Evolutionary conservation across 2,113 vertebrate genomes (phyloP).

Genomic region (Microtus ochrogaster): DNA sequence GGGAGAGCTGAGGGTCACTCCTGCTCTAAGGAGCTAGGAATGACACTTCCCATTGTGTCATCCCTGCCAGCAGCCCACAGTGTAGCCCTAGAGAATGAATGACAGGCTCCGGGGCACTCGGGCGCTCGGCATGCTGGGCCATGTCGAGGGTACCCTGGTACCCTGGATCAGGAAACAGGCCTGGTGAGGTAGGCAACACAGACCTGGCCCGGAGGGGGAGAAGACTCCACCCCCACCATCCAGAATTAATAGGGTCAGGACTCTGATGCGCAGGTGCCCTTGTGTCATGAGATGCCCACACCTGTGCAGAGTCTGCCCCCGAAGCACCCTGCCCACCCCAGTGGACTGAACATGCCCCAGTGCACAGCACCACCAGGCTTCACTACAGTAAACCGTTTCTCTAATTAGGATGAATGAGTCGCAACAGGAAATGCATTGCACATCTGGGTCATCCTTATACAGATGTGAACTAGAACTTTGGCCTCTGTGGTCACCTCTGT

Average conservation of each 20-base stretch:
- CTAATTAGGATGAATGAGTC: slow-evolving; percentile 92
- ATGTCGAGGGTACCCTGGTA: background rate
- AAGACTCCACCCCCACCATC: background rate
- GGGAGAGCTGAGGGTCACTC: background rate
- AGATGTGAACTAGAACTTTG: slow-evolving; percentile 92
- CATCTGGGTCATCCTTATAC: slow-evolving; percentile 95
- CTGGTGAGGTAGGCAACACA: background rate
- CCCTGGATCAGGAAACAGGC: background rate
- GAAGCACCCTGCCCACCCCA: background rate
- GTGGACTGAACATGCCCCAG: background rate
- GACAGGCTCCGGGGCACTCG: background rate
- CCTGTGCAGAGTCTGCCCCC: background rate
- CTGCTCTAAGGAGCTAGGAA: background rate
- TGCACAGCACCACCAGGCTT: background rate
- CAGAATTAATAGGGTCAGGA: background rate
- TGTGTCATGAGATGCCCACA: background rate
- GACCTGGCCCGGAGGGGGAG: background rate
- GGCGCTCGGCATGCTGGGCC: too few species aligned
- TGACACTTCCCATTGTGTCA: background rate
- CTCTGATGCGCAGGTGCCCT: background rate
- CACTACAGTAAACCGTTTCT: slow-evolving; percentile 78
- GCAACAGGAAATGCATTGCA: slow-evolving; percentile 91
- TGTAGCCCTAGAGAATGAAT: background rate
- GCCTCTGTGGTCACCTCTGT: slow-evolving; percentile 84
- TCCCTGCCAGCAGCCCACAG: background rate